Percentiles rank a stretch among this genome's conserved stretches.
These are phyloP conservation scores for Rhea americana DNA, from an alignment of 2,113 vertebrate genomes.

Conservation along the genomic window DNA sequence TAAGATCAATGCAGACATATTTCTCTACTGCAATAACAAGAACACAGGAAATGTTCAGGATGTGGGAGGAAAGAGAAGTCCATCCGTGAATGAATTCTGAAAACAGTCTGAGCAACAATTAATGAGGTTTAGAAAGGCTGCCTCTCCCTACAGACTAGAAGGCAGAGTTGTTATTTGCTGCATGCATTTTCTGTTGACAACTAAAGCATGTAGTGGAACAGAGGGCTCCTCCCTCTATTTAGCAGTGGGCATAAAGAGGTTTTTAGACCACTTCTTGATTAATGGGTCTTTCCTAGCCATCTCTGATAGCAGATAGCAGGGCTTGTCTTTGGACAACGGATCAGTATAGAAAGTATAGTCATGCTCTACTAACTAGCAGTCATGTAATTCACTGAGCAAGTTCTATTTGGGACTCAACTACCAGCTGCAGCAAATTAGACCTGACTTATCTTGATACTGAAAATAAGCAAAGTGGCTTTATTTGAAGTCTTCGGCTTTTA, in stretches of 20 bases:
- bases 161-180: not conserved
- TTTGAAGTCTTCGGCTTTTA: not conserved
- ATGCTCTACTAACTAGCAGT: not conserved
- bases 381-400: not conserved
- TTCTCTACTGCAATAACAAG: not conserved
- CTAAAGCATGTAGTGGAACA: not conserved
- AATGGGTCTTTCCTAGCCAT: not conserved
- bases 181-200: not conserved
- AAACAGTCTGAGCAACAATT: not conserved
- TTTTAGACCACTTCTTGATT: not conserved
- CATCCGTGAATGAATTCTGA: not conserved
- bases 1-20: not conserved
- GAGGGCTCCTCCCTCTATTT: not conserved
- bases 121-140: not conserved
- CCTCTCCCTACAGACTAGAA: not conserved
- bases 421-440: not conserved
- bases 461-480: not conserved
- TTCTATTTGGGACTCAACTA: not conserved
- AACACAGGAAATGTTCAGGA: not conserved
- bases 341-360: not conserved
- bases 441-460: not conserved
- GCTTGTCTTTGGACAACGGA: not conserved
- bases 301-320: not conserved
- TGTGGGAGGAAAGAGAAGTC: not conserved
- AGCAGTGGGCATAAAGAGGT: not conserved